These are phyloP conservation scores for Xiphophorus maculatus DNA, from an alignment of 2,113 vertebrate genomes.

Conservation along the genomic window DNA sequence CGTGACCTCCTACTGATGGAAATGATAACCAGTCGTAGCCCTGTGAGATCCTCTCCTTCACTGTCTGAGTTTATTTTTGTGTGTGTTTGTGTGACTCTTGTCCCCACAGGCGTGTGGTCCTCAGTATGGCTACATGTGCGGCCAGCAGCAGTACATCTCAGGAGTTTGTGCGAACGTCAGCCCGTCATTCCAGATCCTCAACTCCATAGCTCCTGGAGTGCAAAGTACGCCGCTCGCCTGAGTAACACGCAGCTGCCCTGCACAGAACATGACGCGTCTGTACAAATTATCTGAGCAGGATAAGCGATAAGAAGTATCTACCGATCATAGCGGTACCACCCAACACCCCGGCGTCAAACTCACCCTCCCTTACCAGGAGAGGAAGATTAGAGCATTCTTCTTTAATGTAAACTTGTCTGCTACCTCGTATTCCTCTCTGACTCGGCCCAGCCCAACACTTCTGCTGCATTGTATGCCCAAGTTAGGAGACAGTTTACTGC, in stretches of 20 bases:
- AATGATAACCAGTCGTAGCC: constrained; percentile 42
- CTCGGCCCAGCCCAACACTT: constrained; percentile 51
- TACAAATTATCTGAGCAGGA: constrained; percentile 20
- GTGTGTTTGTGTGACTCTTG: constrained; percentile 30
- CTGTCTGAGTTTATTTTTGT: constrained; percentile 33
- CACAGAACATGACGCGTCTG: constrained; percentile 21
- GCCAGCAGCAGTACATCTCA: constrained; percentile 90
- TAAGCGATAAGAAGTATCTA: constrained; percentile 48
- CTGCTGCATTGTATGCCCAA: constrained; percentile 81
- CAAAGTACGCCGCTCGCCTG: constrained; percentile 81
- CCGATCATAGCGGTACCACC: constrained; percentile 34
- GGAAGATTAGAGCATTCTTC: constrained; percentile 74
- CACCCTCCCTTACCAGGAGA: constrained; percentile 27
- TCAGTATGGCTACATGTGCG: constrained; percentile 95
- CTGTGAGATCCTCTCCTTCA: constrained; percentile 21
- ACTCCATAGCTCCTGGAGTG: constrained; percentile 87
- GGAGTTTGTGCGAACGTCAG: constrained; percentile 95
- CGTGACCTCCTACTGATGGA: constrained; percentile 54
- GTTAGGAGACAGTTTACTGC: constrained; percentile 86
- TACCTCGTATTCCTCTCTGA: constrained; percentile 11
- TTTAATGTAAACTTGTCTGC: constrained; percentile 67
- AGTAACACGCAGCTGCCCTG: not conserved
- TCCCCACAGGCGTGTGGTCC: constrained; percentile 92
- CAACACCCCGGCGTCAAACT: constrained; percentile 38
- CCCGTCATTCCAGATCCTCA: constrained; percentile 88